A percentile compares a stretch with the other conserved stretches of the same genome.
These are phyloP conservation scores for Druceiella hillmani DNA, from an alignment of 2,888 invertebrate genomes.

Conservation along the genomic window DNA sequence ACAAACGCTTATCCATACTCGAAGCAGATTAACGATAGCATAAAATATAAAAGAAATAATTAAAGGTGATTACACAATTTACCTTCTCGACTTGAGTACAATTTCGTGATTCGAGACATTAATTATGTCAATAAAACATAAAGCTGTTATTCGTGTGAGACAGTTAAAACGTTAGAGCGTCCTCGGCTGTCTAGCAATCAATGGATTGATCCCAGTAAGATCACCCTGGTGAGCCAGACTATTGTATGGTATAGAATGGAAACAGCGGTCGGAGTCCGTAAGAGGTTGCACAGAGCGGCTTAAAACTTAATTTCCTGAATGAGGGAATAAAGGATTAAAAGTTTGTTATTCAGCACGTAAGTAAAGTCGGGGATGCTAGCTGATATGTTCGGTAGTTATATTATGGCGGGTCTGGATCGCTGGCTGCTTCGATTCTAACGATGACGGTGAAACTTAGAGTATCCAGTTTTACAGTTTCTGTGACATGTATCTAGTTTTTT, in stretches of 20 bases:
- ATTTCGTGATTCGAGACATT: background rate
- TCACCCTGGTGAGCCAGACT: conserved; percentile 9
- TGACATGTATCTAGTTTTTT: no score
- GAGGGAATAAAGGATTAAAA: conserved; percentile 46
- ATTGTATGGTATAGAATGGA: no score
- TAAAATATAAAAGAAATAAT: no score
- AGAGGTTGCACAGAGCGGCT: conserved; percentile 28
- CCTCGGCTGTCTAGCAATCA: conserved; percentile 12
- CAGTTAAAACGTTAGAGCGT: background rate
- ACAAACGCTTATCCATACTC: no score
- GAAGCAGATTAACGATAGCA: no score
- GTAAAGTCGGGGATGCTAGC: background rate
- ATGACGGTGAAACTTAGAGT: no score
- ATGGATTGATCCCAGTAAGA: conserved; percentile 14
- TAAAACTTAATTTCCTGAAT: conserved; percentile 44
- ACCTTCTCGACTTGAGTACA: no score
- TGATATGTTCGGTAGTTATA: background rate
- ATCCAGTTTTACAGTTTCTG: no score
- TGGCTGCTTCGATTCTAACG: no score
- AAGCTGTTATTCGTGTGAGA: background rate
- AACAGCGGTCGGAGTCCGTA: conserved; percentile 30
- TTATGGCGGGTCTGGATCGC: no score
- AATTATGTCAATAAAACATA: background rate
- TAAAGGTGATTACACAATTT: no score
- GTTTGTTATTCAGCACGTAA: conserved; percentile 27